phyloP scores from a whole-genome alignment of 2,888 invertebrate genomes.

The Caenorhabditis sp. region DNA sequence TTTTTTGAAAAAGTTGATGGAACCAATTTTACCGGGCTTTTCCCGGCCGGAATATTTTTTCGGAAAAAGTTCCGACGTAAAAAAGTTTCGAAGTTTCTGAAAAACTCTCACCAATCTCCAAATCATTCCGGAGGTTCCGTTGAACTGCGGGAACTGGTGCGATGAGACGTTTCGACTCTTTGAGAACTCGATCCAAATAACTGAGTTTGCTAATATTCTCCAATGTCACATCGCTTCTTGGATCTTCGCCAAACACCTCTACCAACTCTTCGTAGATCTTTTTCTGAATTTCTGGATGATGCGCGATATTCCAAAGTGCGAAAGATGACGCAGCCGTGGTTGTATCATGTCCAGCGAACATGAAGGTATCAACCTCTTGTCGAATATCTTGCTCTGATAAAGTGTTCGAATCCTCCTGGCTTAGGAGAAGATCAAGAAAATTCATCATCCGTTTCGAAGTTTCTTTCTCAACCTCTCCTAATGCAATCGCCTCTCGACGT shows the following conservation, averaged over 20 bases:
- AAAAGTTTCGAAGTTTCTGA: background rate
- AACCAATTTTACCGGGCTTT: no score
- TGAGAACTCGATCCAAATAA: constrained; percentile 64
- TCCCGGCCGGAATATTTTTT: no score
- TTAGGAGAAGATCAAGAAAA: constrained; percentile 73
- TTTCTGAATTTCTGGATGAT: constrained; percentile 71
- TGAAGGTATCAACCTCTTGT: constrained; percentile 72
- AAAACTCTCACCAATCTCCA: constrained; percentile 46
- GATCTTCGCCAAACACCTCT: constrained; percentile 25
- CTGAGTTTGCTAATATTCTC: constrained; percentile 56
- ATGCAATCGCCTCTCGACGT: constrained; percentile 13
- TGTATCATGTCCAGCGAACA: constrained; percentile 74
- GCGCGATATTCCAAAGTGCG: constrained; percentile 71
- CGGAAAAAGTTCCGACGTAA: no score
- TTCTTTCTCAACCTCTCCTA: constrained; percentile 30
- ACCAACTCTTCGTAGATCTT: constrained; percentile 49
- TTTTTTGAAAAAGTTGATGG: no score
- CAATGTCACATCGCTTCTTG: constrained; percentile 64
- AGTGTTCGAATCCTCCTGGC: constrained; percentile 69
- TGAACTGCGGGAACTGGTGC: constrained; percentile 65
- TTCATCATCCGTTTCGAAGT: constrained; percentile 61
- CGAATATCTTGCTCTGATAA: constrained; percentile 72
- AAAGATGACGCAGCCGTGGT: constrained; percentile 72
- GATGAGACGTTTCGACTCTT: constrained; percentile 62
- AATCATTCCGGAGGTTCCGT: constrained; percentile 68